A percentile compares a stretch with the other conserved stretches of the same genome.
These are phyloP conservation scores for Okapia johnstoni DNA, from an alignment of 2,113 vertebrate genomes.

Conservation along the genomic window DNA sequence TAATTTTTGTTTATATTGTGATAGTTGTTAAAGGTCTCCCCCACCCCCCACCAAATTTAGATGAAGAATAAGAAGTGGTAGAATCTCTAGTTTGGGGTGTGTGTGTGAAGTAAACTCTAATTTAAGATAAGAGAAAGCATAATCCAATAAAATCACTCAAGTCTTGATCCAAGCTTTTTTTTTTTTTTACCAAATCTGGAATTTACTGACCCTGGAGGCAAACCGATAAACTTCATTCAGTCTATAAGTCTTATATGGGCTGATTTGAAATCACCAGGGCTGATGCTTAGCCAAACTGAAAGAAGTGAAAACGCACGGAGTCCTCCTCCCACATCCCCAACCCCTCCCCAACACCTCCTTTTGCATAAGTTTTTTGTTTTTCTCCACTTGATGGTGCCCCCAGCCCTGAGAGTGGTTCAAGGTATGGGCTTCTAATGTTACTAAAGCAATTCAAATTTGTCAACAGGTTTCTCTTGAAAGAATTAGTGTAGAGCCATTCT, in stretches of 20 bases:
- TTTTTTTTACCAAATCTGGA: background rate
- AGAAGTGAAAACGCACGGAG: background rate
- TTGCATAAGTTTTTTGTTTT: background rate
- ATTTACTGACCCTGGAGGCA: background rate
- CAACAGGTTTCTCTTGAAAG: background rate
- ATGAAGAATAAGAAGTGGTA: background rate
- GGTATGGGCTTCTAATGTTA: background rate
- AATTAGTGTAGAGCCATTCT: background rate
- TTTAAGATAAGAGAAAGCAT: background rate
- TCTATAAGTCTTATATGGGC: background rate
- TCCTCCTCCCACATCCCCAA: rapidly evolving
- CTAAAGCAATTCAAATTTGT: background rate
- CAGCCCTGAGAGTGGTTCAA: background rate
- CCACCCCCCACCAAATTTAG: background rate
- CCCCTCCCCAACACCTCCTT: background rate
- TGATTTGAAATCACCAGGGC: background rate
- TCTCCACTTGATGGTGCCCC: background rate
- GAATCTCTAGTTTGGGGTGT: background rate
- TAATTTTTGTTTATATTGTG: background rate
- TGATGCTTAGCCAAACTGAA: background rate
- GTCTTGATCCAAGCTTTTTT: background rate
- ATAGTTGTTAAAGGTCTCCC: background rate
- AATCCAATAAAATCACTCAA: background rate
- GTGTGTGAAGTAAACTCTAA: background rate
- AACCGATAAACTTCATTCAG: background rate